Evolutionary conservation across 2,797 vertebrate species (phyloP).

Genomic region (Anguilla anguilla): DNA sequence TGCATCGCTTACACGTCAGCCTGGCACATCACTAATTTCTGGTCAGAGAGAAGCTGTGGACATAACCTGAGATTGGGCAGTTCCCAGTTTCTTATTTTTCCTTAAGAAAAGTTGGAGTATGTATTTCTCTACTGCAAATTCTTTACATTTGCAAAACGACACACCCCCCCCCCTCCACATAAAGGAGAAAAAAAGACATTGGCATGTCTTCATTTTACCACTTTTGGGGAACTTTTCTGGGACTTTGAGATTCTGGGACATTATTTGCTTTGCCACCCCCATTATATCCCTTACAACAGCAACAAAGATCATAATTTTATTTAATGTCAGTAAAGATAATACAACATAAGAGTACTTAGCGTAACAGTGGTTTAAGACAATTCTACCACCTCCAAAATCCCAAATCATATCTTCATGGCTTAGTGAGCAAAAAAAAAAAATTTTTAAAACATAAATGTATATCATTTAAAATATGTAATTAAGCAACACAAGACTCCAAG

Average conservation of each 20-base stretch:
- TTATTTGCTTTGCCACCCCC: background rate
- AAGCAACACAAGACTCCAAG: background rate
- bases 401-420: background rate
- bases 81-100: background rate
- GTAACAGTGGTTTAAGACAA: background rate
- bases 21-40: background rate
- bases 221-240: background rate
- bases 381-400: background rate
- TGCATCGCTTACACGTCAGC: background rate
- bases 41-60: background rate
- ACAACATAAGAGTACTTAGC: too few species aligned
- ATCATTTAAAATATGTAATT: background rate
- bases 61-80: background rate
- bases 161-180: too few species aligned
- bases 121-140: background rate
- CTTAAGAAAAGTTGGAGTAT: background rate
- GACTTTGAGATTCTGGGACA: background rate
- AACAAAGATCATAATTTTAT: background rate
- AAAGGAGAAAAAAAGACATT: background rate
- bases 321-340: background rate
- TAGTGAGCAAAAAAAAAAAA: background rate
- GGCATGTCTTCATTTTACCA: background rate
- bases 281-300: background rate
- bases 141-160: background rate
- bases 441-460: background rate